phyloP scores from a whole-genome alignment of 2,797 vertebrate species.

The Coregonus sp. region DNA sequence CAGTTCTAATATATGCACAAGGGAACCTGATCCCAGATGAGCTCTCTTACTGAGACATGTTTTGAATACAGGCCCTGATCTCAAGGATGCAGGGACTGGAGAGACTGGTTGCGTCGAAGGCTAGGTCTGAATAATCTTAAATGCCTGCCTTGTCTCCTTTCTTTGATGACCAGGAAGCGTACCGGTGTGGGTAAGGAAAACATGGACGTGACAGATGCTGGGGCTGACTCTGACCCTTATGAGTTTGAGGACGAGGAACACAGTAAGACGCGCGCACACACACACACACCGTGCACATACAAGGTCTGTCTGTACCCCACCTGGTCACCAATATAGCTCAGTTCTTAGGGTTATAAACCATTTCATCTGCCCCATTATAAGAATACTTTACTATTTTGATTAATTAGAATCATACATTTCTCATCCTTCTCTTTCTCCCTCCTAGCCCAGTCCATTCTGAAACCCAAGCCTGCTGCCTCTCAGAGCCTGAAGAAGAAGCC shows the following conservation, averaged over 20 bases:
- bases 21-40: neutral
- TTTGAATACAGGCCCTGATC: neutral
- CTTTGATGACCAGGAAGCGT: constrained; percentile 40
- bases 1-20: neutral
- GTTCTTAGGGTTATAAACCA: neutral
- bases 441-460: constrained; percentile 52
- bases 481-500: constrained; percentile 46
- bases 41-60: neutral
- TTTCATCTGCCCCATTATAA: neutral
- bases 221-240: constrained; percentile 53
- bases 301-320: neutral
- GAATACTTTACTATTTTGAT: neutral
- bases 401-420: neutral
- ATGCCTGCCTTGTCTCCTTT: neutral
- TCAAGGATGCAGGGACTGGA: neutral
- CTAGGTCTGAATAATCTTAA: neutral
- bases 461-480: constrained; percentile 34
- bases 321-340: too few relatives aligned
- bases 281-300: neutral
- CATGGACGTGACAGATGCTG: constrained; percentile 36
- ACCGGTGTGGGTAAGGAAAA: constrained; percentile 46
- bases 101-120: neutral
- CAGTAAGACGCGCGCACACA: constrained; percentile 27
- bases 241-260: constrained; percentile 49
- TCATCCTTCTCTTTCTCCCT: neutral